Percentiles rank a stretch among this genome's conserved stretches.
These are phyloP conservation scores for Schizopygopsis pylzovi DNA, from an alignment of 2,797 vertebrate species.

Conservation along the genomic window DNA sequence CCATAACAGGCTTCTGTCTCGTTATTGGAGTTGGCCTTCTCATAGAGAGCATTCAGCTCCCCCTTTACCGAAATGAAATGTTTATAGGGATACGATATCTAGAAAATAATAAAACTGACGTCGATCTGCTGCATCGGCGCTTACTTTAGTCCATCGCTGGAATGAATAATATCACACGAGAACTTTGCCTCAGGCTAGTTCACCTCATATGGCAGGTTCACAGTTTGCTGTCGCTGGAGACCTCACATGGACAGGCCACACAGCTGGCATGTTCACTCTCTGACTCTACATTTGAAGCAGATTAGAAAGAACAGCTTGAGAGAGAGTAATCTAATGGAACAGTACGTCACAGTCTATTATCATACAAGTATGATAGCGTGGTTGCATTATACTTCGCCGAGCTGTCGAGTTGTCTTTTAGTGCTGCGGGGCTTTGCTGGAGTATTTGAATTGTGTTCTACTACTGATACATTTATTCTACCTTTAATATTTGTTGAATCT, in stretches of 20 bases:
- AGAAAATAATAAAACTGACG: background rate
- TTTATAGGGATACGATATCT: no score
- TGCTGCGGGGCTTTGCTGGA: constrained; percentile 16
- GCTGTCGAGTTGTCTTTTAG: background rate
- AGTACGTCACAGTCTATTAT: constrained; percentile 31
- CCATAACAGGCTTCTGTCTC: constrained; percentile 26
- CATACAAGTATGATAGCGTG: background rate
- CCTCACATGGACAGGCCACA: constrained; percentile 5
- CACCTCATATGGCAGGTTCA: constrained; percentile 36
- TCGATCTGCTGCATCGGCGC: background rate
- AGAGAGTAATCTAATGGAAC: constrained; percentile 31
- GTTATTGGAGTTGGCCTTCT: constrained; percentile 9
- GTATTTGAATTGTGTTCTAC: constrained; percentile 27
- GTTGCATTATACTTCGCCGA: background rate
- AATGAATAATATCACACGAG: constrained; percentile 36
- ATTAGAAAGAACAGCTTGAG: constrained; percentile 43
- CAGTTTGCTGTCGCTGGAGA: constrained; percentile 25
- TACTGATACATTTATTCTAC: constrained; percentile 28
- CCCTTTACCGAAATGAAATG: background rate
- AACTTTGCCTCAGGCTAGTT: constrained; percentile 24
- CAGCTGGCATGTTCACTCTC: constrained; percentile 12
- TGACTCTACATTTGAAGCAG: constrained; percentile 36
- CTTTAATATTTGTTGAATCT: constrained; percentile 36
- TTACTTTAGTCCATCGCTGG: background rate
- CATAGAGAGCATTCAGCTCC: constrained; percentile 12